These are phyloP conservation scores for Enteromius afrohamiltoni DNA, from an alignment of 2,797 vertebrate genomes.

Conservation along the genomic window DNA sequence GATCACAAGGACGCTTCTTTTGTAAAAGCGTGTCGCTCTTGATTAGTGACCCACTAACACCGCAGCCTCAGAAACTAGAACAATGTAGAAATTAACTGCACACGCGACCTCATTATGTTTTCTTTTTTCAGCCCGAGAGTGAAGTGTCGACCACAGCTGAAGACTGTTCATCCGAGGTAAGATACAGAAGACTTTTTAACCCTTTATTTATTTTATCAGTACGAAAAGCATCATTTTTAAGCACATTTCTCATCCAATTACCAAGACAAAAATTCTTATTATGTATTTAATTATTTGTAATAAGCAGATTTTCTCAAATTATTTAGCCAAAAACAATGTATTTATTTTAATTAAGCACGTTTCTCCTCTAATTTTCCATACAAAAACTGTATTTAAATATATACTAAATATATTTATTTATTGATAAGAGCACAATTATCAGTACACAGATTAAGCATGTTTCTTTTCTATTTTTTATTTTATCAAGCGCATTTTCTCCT, in stretches of 20 bases:
- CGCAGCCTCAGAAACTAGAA: not conserved
- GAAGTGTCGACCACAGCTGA: constrained; percentile 92
- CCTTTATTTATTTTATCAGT: not conserved
- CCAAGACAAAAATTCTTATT: not conserved
- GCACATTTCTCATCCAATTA: not conserved
- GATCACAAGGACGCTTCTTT: not conserved
- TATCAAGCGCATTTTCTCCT: not conserved
- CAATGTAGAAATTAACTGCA: constrained; percentile 2
- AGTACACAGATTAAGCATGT: not conserved
- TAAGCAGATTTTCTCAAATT: not conserved
- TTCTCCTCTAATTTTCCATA: too few relatives aligned
- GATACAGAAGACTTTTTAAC: constrained; percentile 7
- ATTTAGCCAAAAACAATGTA: not conserved
- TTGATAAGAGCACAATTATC: not conserved
- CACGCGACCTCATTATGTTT: not conserved
- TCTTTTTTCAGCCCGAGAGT: constrained; percentile 86
- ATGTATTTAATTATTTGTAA: too few relatives aligned
- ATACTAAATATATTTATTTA: not conserved
- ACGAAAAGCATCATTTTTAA: not conserved
- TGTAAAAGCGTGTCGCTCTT: not conserved
- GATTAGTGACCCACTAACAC: constrained; percentile 29
- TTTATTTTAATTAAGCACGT: not conserved
- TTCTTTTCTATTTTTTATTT: not conserved
- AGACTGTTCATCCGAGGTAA: constrained; percentile 96
- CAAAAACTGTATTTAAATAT: too few relatives aligned